Conservation (phyloP, 2,797 vertebrate genomes). For the Malurus splendens region DNA sequence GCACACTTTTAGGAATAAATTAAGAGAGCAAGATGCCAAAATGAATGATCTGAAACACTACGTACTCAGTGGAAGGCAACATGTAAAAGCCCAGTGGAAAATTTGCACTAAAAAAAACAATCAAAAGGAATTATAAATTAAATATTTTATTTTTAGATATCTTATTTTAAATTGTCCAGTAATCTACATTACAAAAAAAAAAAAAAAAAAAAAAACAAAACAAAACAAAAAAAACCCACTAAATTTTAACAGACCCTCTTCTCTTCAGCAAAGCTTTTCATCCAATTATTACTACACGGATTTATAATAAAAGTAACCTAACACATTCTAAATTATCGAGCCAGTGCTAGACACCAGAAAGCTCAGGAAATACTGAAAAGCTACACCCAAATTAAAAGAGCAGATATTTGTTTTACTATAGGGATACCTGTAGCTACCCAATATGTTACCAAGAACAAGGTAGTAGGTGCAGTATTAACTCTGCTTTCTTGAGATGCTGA, state of each 20-base stretch:
- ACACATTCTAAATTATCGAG: neutral
- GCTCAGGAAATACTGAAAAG: neutral
- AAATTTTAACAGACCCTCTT: fast-evolving
- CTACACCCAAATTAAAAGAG: neutral
- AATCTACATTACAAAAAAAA: neutral
- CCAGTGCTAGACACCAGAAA: neutral
- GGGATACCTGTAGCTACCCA: fast-evolving
- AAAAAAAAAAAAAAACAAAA: neutral
- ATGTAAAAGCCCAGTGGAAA: neutral
- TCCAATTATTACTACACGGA: neutral
- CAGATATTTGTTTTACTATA: neutral
- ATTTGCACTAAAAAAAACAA: neutral
- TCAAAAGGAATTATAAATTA: neutral
- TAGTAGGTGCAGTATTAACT: neutral
- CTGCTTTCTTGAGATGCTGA: neutral
- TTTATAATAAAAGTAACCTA: neutral
- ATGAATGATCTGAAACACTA: neutral
- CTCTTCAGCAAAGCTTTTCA: neutral
- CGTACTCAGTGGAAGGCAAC: neutral
- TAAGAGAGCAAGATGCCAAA: neutral
- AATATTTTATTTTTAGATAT: neutral
- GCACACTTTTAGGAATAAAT: neutral
- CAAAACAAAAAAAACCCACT: too few species aligned
- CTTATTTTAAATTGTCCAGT: neutral
- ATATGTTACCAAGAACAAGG: neutral